These are phyloP conservation scores for Drosophila teissieri DNA, from an alignment of 1,140 invertebrate species.

Conservation along the genomic window DNA sequence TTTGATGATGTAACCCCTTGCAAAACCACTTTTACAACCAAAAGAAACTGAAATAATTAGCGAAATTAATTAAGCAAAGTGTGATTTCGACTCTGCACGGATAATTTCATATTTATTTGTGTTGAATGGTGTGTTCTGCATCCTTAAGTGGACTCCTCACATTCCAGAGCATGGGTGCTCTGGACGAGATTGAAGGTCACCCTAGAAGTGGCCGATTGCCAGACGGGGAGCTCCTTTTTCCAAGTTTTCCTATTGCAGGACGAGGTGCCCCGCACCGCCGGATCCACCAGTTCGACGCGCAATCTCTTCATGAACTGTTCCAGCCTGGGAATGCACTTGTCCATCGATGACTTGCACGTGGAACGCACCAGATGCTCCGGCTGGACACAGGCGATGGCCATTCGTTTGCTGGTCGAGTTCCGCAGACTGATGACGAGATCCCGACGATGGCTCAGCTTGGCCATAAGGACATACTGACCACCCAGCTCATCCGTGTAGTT, in stretches of 20 bases:
- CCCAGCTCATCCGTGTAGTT: conserved; percentile 87
- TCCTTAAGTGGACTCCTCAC: background rate
- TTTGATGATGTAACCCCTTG: too few relatives aligned
- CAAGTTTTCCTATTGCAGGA: background rate
- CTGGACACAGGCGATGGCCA: conserved; percentile 80
- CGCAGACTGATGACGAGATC: conserved; percentile 88
- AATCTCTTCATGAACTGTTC: conserved; percentile 1
- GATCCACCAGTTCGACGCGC: conserved; percentile 17
- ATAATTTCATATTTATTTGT: too few relatives aligned
- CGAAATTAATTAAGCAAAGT: too few relatives aligned
- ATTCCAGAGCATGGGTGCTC: background rate
- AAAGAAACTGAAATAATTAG: too few relatives aligned
- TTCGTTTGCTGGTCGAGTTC: conserved; percentile 80
- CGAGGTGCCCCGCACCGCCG: conserved; percentile 12
- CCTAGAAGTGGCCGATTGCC: background rate
- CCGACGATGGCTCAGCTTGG: conserved; percentile 86
- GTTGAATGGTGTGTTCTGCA: background rate
- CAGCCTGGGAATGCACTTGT: conserved; percentile 9
- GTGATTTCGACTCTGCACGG: too few relatives aligned
- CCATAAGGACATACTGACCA: conserved; percentile 88
- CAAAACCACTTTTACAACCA: too few relatives aligned
- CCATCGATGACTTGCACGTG: background rate
- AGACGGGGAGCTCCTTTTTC: background rate
- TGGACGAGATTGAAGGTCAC: background rate
- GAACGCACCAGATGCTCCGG: conserved; percentile 64